These are phyloP conservation scores for Astyanax mexicanus DNA, from an alignment of 2,797 vertebrate species.

Conservation along the genomic window DNA sequence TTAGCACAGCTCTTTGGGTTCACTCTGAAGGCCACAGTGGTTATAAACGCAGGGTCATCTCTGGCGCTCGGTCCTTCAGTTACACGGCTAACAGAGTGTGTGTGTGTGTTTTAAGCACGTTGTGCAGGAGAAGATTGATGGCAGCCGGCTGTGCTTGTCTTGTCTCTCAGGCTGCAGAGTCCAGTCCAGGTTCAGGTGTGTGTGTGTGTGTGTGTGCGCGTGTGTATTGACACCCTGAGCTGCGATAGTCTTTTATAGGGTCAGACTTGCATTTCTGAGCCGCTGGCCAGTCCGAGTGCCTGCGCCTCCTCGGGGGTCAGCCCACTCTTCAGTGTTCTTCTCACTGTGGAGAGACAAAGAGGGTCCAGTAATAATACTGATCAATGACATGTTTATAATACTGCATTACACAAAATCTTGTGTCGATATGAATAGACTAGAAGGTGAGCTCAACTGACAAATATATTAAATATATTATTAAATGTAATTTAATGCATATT, in stretches of 20 bases:
- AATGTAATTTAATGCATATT: no score
- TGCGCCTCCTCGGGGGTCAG: slow-evolving; percentile 94
- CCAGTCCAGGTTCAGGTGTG: slow-evolving; percentile 4
- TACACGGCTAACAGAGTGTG: slow-evolving; percentile 17
- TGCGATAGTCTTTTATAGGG: slow-evolving; percentile 31
- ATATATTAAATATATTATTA: no score
- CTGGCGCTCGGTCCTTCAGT: slow-evolving; percentile 19
- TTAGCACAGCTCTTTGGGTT: slow-evolving; percentile 56
- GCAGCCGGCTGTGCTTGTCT: slow-evolving; percentile 51
- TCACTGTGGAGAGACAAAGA: slow-evolving; percentile 77
- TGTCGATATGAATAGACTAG: no score
- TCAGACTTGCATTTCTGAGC: slow-evolving; percentile 95
- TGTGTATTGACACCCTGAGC: slow-evolving; percentile 43
- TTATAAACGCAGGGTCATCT: slow-evolving; percentile 51
- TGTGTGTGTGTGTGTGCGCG: slow-evolving; percentile 26
- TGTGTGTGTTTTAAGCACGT: not conserved
- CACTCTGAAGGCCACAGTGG: slow-evolving; percentile 65
- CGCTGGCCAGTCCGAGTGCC: slow-evolving; percentile 89
- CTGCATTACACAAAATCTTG: no score
- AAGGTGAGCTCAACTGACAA: no score
- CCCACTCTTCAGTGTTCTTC: slow-evolving; percentile 93
- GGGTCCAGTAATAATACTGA: no score
- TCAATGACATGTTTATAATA: no score
- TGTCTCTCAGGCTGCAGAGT: slow-evolving; percentile 34
- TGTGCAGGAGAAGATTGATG: slow-evolving; percentile 19